Percentiles rank a stretch among this genome's conserved stretches.
Conservation (phyloP, 2,113 vertebrate genomes). For the Pelecanoides urinatrix region DNA sequence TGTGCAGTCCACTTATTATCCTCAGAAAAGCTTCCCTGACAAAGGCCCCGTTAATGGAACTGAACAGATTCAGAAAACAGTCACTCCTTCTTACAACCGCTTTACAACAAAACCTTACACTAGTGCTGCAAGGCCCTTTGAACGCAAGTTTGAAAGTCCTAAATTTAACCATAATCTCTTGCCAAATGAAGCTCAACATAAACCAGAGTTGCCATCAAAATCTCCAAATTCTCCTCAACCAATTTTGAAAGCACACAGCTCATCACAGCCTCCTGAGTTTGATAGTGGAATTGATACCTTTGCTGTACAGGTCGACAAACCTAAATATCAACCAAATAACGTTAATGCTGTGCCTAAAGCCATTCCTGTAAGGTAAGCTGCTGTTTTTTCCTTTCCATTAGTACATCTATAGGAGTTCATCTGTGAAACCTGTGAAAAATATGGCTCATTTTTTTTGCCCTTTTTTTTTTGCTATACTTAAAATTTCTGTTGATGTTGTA, state of each 20-base stretch:
- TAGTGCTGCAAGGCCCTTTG: constrained; percentile 85
- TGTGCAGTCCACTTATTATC: constrained; percentile 76
- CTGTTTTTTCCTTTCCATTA: neutral
- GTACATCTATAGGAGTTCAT: neutral
- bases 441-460: neutral
- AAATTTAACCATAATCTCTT: constrained; percentile 99
- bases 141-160: constrained; percentile 98
- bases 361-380: constrained; percentile 91
- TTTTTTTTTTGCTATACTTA: neutral
- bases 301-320: constrained; percentile 86
- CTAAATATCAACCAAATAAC: constrained; percentile 95
- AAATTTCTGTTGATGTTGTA: neutral
- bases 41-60: constrained; percentile 82
- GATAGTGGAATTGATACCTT: constrained; percentile 91
- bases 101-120: constrained; percentile 89
- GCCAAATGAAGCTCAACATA: constrained; percentile 86
- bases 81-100: constrained; percentile 79
- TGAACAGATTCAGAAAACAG: constrained; percentile 75
- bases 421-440: neutral
- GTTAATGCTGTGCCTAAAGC: constrained; percentile 91
- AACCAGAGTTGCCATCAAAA: constrained; percentile 82
- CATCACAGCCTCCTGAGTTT: constrained; percentile 83
- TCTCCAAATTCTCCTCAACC: constrained; percentile 74
- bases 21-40: constrained; percentile 86
- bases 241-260: constrained; percentile 79